A percentile compares a stretch with the other conserved stretches of the same genome.
Conservation (phyloP, 2,113 vertebrate species). For the Neoarius graeffei region DNA sequence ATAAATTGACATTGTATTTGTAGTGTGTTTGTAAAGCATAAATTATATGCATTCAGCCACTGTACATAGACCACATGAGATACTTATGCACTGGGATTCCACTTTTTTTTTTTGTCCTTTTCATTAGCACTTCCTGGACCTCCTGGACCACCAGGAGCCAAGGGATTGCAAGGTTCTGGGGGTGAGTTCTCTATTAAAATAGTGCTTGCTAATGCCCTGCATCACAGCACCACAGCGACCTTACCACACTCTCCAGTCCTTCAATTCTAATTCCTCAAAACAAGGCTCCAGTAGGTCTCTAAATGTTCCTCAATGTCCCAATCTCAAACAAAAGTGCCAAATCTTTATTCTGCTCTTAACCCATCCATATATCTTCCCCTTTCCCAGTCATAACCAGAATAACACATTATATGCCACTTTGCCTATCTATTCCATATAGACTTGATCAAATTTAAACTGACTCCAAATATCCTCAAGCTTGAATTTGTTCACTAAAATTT, state of each 20-base stretch:
- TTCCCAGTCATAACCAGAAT: background rate
- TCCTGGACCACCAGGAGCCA: constrained; percentile 11
- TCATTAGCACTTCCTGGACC: constrained; percentile 34
- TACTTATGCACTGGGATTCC: background rate
- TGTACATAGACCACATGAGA: background rate
- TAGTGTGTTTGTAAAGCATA: background rate
- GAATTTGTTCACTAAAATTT: background rate
- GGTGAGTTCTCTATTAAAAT: background rate
- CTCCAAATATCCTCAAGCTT: background rate
- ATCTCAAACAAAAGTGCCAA: background rate
- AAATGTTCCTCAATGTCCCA: background rate
- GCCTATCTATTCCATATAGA: background rate
- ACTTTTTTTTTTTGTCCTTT: background rate
- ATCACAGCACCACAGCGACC: background rate
- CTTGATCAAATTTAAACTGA: background rate
- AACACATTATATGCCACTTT: background rate
- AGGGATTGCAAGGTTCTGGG: background rate
- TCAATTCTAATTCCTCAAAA: background rate
- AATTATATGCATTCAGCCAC: background rate
- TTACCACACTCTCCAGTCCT: background rate
- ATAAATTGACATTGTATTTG: background rate
- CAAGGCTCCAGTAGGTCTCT: background rate
- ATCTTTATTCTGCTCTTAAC: background rate
- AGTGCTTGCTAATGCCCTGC: background rate
- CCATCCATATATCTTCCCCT: background rate